Evolutionary conservation across 2,888 invertebrate genomes (phyloP).

Genomic region (Ariolimax columbianus): DNA sequence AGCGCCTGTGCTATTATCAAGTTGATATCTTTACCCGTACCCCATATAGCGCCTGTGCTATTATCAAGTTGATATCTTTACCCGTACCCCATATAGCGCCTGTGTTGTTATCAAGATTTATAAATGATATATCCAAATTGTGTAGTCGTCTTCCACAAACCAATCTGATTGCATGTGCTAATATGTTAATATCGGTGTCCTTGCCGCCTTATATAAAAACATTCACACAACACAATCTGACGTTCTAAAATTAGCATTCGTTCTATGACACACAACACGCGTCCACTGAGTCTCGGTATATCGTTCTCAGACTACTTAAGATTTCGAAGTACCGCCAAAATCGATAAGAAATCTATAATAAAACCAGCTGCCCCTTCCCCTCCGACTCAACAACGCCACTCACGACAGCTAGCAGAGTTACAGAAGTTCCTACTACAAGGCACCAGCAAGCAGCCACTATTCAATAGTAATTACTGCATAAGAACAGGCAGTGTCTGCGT

Average conservation of each 20-base stretch:
- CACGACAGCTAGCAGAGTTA: not conserved
- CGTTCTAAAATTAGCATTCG: not conserved
- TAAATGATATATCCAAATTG: too few species aligned
- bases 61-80: too few species aligned
- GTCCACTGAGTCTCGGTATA: not conserved
- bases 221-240: too few species aligned
- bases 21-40: too few species aligned
- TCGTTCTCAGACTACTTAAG: conserved; percentile 2
- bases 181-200: too few species aligned
- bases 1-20: too few species aligned
- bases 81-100: too few species aligned
- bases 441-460: not conserved
- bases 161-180: too few species aligned
- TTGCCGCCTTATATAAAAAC: too few species aligned
- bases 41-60: too few species aligned
- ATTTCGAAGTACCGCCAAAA: not conserved
- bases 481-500: conserved; percentile 8
- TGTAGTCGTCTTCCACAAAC: too few species aligned
- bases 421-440: not conserved
- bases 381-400: conserved; percentile 1
- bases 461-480: conserved; percentile 3
- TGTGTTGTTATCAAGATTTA: too few species aligned
- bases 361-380: not conserved
- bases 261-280: not conserved
- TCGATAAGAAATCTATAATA: conserved; percentile 11